Evolutionary conservation across 1,140 invertebrate genomes (phyloP), one percentile per base, ranked within the genome.

Genomic region (Tribolium castaneum): DNA sequence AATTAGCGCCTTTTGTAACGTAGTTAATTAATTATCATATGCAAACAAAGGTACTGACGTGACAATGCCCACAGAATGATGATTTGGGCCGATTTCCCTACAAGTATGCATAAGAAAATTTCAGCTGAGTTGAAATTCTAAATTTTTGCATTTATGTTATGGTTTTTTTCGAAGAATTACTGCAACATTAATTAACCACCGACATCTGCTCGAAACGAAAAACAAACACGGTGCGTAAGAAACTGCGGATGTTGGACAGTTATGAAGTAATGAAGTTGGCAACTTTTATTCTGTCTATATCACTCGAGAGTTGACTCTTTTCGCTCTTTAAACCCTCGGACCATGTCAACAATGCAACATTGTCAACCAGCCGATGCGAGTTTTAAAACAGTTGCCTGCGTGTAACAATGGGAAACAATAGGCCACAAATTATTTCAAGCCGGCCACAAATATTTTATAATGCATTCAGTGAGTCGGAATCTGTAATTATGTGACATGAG

Each of bases 101-200:
- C 3, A 39, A 39, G 9, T 39, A 39, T 39, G 35, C 10, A 39
- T 7, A 39, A 9, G 10, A 39, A 39, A 39, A 39, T 39, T 39
- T 39, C 35, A n/a, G n/a, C n/a, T n/a, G n/a, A n/a, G n/a, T n/a
- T n/a, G n/a, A n/a, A n/a, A n/a, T n/a, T n/a, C 16, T 19, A 2
- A 19, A 30, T 30, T 30, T 30, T 3, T 30, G 25, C 16, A 19
- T 19, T 25, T 30, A 30, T 30, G 25, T 30, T 30, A 5, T 30
- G 25, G 25, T 30, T 6, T 30, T 30, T 30, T 30, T 30, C 25
- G 3, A 30, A 6, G 6, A 30, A 30, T 30, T 30, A 4, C 25
- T 30, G 25, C 39, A 9, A 52, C 13, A 59, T 59, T 59, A 19
- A 59, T 59, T 59, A 59, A 25, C 54, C 19, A 59, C 30, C 54